These are phyloP conservation scores for Heteromyza rotundicornis DNA, from an alignment of 2,888 invertebrate species.

Conservation along the genomic window DNA sequence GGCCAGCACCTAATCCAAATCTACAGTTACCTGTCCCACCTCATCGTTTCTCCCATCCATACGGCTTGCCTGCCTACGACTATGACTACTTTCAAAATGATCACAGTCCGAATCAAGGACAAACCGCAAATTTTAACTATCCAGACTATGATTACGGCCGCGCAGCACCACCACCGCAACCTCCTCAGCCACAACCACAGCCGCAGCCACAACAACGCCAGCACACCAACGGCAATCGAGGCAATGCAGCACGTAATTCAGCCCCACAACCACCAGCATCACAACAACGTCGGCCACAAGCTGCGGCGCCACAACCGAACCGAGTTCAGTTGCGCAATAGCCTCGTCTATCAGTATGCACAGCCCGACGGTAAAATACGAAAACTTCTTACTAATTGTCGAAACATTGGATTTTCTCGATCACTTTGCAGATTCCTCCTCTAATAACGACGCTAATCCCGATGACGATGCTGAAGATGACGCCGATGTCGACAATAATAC, in stretches of 20 bases:
- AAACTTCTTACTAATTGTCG: conserved; percentile 57
- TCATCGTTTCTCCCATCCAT: conserved; percentile 15
- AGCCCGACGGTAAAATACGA: conserved; percentile 54
- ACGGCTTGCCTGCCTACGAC: conserved; percentile 23
- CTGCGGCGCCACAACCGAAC: conserved; percentile 20
- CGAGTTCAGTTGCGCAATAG: conserved; percentile 43
- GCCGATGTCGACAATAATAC: background rate
- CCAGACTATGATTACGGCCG: background rate
- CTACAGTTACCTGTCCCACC: conserved; percentile 18
- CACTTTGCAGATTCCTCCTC: conserved; percentile 58
- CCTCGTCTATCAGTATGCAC: conserved; percentile 51
- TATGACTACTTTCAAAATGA: conserved; percentile 29
- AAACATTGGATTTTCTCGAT: conserved; percentile 57
- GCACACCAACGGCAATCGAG: conserved; percentile 6
- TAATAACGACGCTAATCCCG: conserved; percentile 21
- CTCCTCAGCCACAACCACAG: conserved; percentile 18
- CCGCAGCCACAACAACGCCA: conserved; percentile 15
- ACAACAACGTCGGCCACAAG: background rate
- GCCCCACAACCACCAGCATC: conserved; percentile 12
- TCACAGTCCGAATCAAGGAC: background rate
- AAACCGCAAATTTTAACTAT: background rate
- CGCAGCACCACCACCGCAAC: conserved; percentile 14
- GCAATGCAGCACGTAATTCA: conserved; percentile 13
- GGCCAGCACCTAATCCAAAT: conserved; percentile 14
- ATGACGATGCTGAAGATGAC: background rate